Evolutionary conservation across 37 sponge, comb jelly and placozoan genomes (phyloP), one percentile per base, ranked within the genome.

Genomic region (Cliona cf. orientalis): DNA sequence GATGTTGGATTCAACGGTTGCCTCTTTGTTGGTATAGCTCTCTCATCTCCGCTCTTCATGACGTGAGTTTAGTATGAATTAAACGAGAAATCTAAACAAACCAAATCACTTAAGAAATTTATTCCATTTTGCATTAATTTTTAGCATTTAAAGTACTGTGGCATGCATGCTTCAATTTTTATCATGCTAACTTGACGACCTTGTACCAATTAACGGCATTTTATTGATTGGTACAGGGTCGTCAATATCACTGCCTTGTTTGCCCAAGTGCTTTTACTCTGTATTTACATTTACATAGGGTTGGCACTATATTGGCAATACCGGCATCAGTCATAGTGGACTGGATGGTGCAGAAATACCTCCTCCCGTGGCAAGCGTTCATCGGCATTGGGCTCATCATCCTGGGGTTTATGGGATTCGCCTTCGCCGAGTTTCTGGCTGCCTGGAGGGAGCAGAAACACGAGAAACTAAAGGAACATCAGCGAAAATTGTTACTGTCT

Each of bases 21-120:
- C 32, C 67, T 91, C 0, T 56, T 86, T 11, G 40, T 91, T n/a
- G 74, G 78, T 49, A 64, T 91, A 39, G 73, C 91, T 55, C 60
- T 91, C 2, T 72, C 84, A 2, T 91, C 91, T 23, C 86, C 91
- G 19, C 79, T 86, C 4, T 91, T 86, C 76, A 84, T 80, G 40
- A 69, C 76, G 91, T 90, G 42, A 83, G 80, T 46, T 71, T n/a
- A n/a, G n/a, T n/a, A n/a, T n/a, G 11, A 49, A 49, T 17, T 19
- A 49, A 49, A 49, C 11, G 11, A 17, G 11, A 19, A 17, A 49
- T 19, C 55, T 49, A 17, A 49, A 17, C 17, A 19, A 19, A 49
- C 55, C 55, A 11, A 19, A 11, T 19, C 17, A 49, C 55, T 17
- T 17, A 49, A 19, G 11, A 49, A 19, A 49, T 49, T 49, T 19